Conservation (phyloP, 2,888 invertebrate genomes). For the Xestia sexstrigata region DNA sequence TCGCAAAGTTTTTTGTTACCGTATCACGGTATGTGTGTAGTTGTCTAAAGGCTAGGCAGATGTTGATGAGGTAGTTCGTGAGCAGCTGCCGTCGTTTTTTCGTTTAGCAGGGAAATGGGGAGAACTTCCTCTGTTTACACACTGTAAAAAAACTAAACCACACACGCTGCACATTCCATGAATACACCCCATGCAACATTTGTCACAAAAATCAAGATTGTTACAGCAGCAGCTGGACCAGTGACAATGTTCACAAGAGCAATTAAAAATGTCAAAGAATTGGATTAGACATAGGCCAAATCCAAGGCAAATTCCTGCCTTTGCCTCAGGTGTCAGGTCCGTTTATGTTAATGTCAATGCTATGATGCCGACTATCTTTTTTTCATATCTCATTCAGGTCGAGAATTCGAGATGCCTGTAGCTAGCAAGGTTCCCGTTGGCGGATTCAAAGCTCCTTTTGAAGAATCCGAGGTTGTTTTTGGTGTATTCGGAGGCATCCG, state of each 20-base stretch:
- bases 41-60: neutral
- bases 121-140: neutral
- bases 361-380: neutral
- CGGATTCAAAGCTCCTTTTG: neutral
- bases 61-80: no score
- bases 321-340: no score
- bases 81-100: no score
- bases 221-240: constrained; percentile 21
- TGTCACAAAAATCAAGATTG: constrained; percentile 10
- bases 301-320: neutral
- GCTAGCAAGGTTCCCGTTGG: neutral
- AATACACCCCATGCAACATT: constrained; percentile 12
- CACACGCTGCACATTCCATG: constrained; percentile 20
- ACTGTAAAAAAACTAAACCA: neutral
- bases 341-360: neutral
- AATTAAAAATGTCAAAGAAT: constrained; percentile 17
- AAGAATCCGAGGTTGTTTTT: neutral
- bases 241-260: constrained; percentile 9
- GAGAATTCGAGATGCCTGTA: neutral
- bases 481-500: neutral
- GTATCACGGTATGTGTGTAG: no score
- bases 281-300: constrained; percentile 20
- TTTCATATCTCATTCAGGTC: neutral
- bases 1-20: no score
- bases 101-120: neutral